phyloP scores from a whole-genome alignment of 2,113 vertebrate genomes.

The Rissa tridactyla region DNA sequence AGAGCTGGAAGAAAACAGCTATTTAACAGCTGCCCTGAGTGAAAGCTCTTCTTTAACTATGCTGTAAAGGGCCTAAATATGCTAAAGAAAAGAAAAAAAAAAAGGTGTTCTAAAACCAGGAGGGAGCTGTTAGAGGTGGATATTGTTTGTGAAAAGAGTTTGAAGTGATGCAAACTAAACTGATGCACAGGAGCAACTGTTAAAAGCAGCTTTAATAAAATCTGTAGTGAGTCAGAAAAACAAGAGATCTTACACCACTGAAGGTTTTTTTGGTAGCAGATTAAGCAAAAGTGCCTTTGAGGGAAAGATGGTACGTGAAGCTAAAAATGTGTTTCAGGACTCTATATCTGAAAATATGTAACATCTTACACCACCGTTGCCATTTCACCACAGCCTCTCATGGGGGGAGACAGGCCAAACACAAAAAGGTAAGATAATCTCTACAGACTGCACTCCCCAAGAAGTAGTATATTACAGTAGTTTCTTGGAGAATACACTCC shows the following conservation, averaged over 20 bases:
- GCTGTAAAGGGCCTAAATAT: background rate
- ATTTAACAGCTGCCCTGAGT: background rate
- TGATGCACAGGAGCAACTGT: background rate
- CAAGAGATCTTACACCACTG: background rate
- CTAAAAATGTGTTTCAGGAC: background rate
- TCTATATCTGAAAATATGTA: background rate
- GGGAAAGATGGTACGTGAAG: background rate
- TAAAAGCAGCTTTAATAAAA: constrained; percentile 77
- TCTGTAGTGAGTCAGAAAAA: constrained; percentile 51
- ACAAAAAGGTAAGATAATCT: background rate
- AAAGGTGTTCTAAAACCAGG: background rate
- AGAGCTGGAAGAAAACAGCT: background rate
- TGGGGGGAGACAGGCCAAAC: background rate
- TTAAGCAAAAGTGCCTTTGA: constrained; percentile 1
- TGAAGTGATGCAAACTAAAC: background rate
- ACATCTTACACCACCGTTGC: background rate
- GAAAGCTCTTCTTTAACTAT: background rate
- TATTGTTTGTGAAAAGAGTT: background rate
- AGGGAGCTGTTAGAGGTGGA: background rate
- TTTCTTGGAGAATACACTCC: constrained; percentile 18
- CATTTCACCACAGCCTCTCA: background rate
- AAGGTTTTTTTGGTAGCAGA: background rate
- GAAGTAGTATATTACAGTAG: constrained; percentile 26
- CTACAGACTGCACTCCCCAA: background rate
- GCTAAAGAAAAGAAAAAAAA: background rate